phyloP scores from a whole-genome alignment of 2,888 invertebrate species.

The Hetaerina titia region DNA sequence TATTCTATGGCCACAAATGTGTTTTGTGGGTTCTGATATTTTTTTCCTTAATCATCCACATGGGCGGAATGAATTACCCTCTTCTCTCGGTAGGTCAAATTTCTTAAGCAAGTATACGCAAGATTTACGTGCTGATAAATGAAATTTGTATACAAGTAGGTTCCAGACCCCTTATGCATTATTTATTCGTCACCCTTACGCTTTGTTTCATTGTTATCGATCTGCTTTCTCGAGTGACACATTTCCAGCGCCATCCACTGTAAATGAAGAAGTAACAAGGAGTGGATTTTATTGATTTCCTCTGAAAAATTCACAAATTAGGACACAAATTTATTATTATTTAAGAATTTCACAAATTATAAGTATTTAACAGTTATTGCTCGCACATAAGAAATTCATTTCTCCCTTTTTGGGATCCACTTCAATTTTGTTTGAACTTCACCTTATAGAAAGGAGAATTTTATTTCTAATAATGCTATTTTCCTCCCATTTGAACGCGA shows the following conservation, averaged over 20 bases:
- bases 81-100: not conserved
- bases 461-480: too few relatives aligned
- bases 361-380: too few relatives aligned
- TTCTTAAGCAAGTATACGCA: not conserved
- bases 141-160: not conserved
- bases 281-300: not conserved
- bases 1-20: too few relatives aligned
- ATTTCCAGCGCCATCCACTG: not conserved
- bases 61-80: not conserved
- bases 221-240: not conserved
- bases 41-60: not conserved
- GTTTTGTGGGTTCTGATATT: not conserved
- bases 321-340: not conserved
- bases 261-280: not conserved
- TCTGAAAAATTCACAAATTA: not conserved
- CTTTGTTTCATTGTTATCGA: conserved; percentile 2
- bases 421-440: too few relatives aligned
- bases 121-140: conserved; percentile 18
- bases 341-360: too few relatives aligned
- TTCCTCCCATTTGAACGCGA: too few relatives aligned
- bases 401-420: not conserved
- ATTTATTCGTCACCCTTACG: not conserved
- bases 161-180: not conserved
- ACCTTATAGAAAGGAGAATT: too few relatives aligned
- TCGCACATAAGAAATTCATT: not conserved